Evolutionary conservation across 2,113 vertebrate species (phyloP).

Genomic region (Meleagris gallopavo): DNA sequence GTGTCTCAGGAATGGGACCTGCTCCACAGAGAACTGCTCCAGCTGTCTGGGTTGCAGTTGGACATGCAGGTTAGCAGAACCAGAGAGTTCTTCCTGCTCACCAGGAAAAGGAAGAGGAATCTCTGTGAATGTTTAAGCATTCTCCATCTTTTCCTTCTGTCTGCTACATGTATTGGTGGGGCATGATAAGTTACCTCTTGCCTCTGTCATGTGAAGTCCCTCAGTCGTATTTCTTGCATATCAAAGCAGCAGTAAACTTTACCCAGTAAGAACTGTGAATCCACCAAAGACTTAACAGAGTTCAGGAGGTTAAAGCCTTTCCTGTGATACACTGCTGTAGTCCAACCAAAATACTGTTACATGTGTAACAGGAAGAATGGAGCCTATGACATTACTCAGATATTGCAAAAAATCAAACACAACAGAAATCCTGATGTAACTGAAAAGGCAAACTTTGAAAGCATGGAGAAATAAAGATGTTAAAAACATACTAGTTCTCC

Average conservation of each 20-base stretch:
- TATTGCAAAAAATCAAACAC: neutral
- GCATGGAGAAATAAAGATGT: neutral
- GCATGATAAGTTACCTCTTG: neutral
- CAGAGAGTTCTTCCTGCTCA: constrained; percentile 4
- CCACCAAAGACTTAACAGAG: neutral
- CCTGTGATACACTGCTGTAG: neutral
- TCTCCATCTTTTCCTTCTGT: constrained; percentile 8
- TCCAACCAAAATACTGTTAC: neutral
- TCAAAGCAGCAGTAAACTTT: neutral
- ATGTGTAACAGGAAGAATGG: neutral
- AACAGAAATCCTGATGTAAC: neutral
- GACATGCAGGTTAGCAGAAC: constrained; percentile 77
- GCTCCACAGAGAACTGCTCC: constrained; percentile 37
- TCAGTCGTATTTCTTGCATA: neutral
- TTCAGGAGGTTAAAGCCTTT: neutral
- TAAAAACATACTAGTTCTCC: neutral
- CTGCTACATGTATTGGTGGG: neutral
- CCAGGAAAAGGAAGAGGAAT: neutral
- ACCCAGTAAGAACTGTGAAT: neutral
- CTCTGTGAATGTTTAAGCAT: constrained; percentile 30
- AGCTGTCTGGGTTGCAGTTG: constrained; percentile 67
- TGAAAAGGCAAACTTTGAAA: neutral
- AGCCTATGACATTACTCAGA: neutral
- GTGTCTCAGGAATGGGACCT: constrained; percentile 73
- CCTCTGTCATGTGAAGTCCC: neutral